phyloP scores from a whole-genome alignment of 1,140 invertebrate genomes.

The Hirudo medicinalis region DNA sequence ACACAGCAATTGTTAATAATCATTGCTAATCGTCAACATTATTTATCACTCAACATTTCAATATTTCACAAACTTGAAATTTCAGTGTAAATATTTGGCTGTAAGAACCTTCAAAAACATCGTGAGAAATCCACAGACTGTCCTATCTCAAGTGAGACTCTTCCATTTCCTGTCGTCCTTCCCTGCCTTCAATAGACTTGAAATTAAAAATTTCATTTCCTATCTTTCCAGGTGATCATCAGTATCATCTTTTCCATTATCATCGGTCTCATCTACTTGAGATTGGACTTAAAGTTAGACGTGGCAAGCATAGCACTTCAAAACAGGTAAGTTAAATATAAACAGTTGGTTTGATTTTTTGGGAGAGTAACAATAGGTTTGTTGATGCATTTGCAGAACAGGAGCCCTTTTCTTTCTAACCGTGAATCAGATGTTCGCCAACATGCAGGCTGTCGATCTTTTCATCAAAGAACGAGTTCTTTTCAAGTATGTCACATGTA shows the following conservation, averaged over 20 bases:
- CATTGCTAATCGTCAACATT: not conserved
- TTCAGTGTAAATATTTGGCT: constrained; percentile 11
- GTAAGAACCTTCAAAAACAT: constrained; percentile 10
- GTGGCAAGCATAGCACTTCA: not conserved
- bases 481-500: constrained; percentile 34
- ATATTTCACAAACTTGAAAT: not conserved
- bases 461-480: constrained; percentile 38
- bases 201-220: not conserved
- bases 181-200: not conserved
- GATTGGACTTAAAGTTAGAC: constrained; percentile 24
- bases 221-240: not conserved
- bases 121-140: constrained; percentile 2
- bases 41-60: not conserved
- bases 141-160: constrained; percentile 5
- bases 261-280: constrained; percentile 37
- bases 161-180: too few species aligned
- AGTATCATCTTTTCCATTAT: constrained; percentile 28
- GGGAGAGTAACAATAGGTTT: not conserved
- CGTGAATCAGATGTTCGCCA: constrained; percentile 39
- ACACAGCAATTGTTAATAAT: not conserved
- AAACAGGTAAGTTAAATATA: not conserved
- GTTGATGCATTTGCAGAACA: constrained; percentile 28
- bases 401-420: constrained; percentile 40
- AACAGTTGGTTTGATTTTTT: not conserved
- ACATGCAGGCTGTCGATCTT: constrained; percentile 36